Evolutionary conservation across 2,888 invertebrate species (phyloP), one percentile per base, ranked within the genome.

Genomic region (Drosophila acutilabella): DNA sequence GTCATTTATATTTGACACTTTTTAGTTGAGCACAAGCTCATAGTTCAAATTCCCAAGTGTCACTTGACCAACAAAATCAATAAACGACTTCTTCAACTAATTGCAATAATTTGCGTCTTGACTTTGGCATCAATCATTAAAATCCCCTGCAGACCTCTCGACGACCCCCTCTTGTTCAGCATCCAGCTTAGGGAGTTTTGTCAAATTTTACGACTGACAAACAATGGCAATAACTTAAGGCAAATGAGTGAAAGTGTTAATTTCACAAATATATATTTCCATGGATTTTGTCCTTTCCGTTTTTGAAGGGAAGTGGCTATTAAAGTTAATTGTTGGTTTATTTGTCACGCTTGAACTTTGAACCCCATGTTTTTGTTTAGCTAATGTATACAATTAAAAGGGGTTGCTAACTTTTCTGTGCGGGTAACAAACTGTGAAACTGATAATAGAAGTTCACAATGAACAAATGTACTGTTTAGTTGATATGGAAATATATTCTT

Each of bases 341-440:
- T 88, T 82, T 88, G 82, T 88, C 80, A 86, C 71, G 86, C 83
- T 86, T 67, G 88, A 82, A 82, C 82, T 88, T 82, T 88, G 82
- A 82, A 82, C 82, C 78, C 78, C 48, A 50, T 80, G 71, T 69
- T 74, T 74, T 57, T 66, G 67, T 68, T 74, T 74, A 44, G 58
- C 68, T 68, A 64, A 78, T 64, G 74, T 76, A 64, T 68, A 68
- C 86, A 85, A 79, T 82, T 82, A 81, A 71, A 67, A 66, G 62
- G 73, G 80, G 71, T 44, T 45, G 57, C 47, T 45, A 71, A 72
- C 65, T 80, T 80, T 70, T 38, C 38, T 50, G 20, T 67, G 68
- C 56, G 60, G 45, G 52, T 57, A 74, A 78, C 65, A 74, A 79
- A 59, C 69, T 75, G 75, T 74, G 64, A 75, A 45, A 42, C 60